Conservation (phyloP, 2,888 invertebrate species). For the Eledona agricola region DNA sequence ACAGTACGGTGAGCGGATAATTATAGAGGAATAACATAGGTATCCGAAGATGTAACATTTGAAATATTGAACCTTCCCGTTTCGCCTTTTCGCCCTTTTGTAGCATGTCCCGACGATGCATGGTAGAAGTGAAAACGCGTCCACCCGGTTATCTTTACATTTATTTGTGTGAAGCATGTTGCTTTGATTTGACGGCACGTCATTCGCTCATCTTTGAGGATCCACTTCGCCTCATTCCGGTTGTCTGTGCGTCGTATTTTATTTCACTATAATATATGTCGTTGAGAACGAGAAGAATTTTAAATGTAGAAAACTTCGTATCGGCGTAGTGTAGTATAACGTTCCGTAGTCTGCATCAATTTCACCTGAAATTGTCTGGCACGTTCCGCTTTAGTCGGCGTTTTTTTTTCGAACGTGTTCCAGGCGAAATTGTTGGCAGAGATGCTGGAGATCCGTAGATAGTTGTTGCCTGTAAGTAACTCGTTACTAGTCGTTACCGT, state of each 20-base stretch:
- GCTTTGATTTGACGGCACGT: constrained; percentile 25
- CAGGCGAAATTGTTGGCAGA: constrained; percentile 10
- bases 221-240: constrained; percentile 20
- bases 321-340: constrained; percentile 23
- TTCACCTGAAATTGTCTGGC: constrained; percentile 18
- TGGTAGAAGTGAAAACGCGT: constrained; percentile 35
- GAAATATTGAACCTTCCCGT: constrained; percentile 20
- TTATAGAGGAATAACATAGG: constrained; percentile 31
- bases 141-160: constrained; percentile 25
- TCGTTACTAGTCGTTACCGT: constrained; percentile 19
- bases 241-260: constrained; percentile 15
- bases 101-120: constrained; percentile 35
- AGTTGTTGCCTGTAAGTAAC: constrained; percentile 24
- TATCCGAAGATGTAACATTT: constrained; percentile 33
- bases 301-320: constrained; percentile 13
- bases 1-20: constrained; percentile 39
- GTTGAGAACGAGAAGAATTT: constrained; percentile 11
- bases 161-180: constrained; percentile 28
- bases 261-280: constrained; percentile 15
- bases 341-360: constrained; percentile 8
- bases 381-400: not conserved
- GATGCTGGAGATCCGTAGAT: constrained; percentile 18
- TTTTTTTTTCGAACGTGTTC: constrained; percentile 14
- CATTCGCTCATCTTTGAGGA: constrained; percentile 21
- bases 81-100: too few species aligned